These are phyloP conservation scores for Pogonomyrmex californicus DNA, from an alignment of 1,140 invertebrate species.

Conservation along the genomic window DNA sequence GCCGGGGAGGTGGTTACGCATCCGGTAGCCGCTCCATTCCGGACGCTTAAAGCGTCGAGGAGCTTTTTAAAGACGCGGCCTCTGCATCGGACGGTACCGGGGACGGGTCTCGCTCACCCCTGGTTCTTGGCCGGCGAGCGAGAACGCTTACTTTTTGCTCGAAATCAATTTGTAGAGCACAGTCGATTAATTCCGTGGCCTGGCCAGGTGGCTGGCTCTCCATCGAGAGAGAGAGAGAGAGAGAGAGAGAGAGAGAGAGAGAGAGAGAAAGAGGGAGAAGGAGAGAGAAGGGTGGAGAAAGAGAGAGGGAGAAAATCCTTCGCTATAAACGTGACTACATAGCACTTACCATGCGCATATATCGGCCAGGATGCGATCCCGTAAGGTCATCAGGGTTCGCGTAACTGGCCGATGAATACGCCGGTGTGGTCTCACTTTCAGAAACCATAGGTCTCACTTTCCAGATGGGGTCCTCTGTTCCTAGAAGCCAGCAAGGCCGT, in stretches of 20 bases:
- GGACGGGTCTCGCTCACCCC: slow-evolving; percentile 28
- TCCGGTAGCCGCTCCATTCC: slow-evolving; percentile 58
- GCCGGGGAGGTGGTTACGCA: slow-evolving; percentile 48
- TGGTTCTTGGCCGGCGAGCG: slow-evolving; percentile 31
- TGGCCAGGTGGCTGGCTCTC: slow-evolving; percentile 64
- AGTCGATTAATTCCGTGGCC: slow-evolving; percentile 79
- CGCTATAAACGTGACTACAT: slow-evolving; percentile 34
- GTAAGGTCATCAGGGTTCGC: slow-evolving; percentile 58
- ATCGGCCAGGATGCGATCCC: slow-evolving; percentile 49
- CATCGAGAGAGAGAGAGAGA: slow-evolving; percentile 10
- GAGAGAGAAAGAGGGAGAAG: background rate
- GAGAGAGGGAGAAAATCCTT: background rate
- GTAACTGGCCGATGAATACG: slow-evolving; percentile 44
- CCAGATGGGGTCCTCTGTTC: slow-evolving; percentile 16
- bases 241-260: slow-evolving; percentile 19
- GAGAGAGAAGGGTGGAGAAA: background rate
- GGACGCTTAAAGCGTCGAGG: slow-evolving; percentile 59
- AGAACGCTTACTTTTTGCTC: slow-evolving; percentile 75
- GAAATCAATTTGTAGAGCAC: slow-evolving; percentile 81
- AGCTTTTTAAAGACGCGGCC: slow-evolving; percentile 62
- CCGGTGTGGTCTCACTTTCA: slow-evolving; percentile 54
- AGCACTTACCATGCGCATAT: slow-evolving; percentile 16
- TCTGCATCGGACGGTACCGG: background rate
- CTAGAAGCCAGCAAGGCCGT: slow-evolving; percentile 23
- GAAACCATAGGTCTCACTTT: slow-evolving; percentile 27